Conservation (phyloP, 2,113 vertebrate species). For the Burhinus bistriatus region DNA sequence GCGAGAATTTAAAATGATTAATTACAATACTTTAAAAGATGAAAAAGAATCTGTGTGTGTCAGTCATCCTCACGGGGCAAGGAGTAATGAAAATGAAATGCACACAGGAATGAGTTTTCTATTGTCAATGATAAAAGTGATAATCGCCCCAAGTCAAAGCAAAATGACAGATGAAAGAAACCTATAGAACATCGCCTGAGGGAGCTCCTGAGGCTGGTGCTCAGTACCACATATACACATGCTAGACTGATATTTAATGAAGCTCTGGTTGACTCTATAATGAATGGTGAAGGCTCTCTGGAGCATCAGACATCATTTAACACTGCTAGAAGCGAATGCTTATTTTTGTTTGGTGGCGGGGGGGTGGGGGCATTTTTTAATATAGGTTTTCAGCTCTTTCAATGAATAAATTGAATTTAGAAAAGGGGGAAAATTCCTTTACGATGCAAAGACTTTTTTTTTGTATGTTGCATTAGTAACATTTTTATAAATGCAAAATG, state of each 20-base stretch:
- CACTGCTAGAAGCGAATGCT: slow-evolving; percentile 4
- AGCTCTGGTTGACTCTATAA: slow-evolving; percentile 52
- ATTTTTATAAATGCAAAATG: background rate
- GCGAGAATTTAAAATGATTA: slow-evolving; percentile 56
- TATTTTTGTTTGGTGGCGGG: background rate
- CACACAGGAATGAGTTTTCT: slow-evolving; percentile 60
- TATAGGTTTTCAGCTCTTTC: background rate
- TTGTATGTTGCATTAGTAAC: background rate
- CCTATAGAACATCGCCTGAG: slow-evolving; percentile 39
- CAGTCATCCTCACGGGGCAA: slow-evolving; percentile 42
- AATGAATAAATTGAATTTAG: background rate
- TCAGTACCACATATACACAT: slow-evolving; percentile 41
- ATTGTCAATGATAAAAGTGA: slow-evolving; percentile 67
- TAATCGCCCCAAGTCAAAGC: slow-evolving; percentile 56
- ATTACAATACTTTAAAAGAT: slow-evolving; percentile 54
- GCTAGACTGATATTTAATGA: slow-evolving; percentile 66
- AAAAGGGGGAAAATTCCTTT: background rate
- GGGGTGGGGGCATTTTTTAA: background rate
- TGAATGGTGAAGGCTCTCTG: slow-evolving; percentile 65
- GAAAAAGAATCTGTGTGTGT: slow-evolving; percentile 55
- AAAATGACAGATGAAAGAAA: slow-evolving; percentile 69
- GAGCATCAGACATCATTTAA: slow-evolving; percentile 55
- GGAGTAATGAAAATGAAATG: slow-evolving; percentile 58
- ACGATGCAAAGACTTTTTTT: background rate
- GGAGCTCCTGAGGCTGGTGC: slow-evolving; percentile 37